Evolutionary conservation across 2,888 invertebrate genomes (phyloP).

Genomic region (Aelia acuminata): DNA sequence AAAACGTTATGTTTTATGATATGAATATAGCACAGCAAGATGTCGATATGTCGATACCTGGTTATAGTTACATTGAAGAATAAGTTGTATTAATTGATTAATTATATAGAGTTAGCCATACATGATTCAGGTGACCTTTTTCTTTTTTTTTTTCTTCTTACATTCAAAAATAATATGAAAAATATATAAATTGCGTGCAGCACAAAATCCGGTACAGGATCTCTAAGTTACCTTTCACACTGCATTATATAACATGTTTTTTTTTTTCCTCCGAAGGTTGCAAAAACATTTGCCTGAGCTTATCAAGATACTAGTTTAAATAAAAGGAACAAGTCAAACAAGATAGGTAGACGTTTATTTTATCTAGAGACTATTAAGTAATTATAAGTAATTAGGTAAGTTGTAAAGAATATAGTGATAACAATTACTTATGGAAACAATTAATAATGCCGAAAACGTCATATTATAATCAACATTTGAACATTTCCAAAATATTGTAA

Average conservation of each 20-base stretch:
- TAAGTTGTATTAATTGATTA: no score
- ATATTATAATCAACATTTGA: no score
- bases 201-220: not conserved
- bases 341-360: not conserved
- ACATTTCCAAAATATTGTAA: no score
- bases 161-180: no score
- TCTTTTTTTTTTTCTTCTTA: no score
- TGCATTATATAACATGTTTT: not conserved
- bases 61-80: no score
- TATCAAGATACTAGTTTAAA: not conserved
- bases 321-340: not conserved
- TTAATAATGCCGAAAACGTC: no score
- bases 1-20: no score
- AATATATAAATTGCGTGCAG: not conserved
- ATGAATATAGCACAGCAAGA: no score
- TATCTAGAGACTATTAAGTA: not conserved
- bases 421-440: not conserved
- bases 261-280: slow-evolving; percentile 2
- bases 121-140: no score
- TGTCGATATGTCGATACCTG: no score
- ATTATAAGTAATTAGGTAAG: not conserved
- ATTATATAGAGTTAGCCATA: no score
- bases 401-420: not conserved
- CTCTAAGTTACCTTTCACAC: not conserved
- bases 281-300: not conserved